Conservation (phyloP, 2,113 vertebrate genomes). For the Bambusicola thoracicus region DNA sequence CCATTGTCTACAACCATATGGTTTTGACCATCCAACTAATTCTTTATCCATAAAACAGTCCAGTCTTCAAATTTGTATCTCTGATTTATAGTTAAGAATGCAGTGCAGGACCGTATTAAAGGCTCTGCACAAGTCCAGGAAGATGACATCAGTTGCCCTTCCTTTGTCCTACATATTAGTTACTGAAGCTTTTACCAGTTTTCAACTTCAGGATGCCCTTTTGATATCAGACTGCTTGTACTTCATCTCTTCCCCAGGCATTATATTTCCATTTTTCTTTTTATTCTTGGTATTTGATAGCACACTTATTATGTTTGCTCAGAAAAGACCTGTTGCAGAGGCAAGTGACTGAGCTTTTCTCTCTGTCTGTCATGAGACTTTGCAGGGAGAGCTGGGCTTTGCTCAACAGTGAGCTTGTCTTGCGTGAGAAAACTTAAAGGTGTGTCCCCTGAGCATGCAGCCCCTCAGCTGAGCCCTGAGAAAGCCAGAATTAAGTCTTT, state of each 20-base stretch:
- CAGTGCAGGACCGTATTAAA: no score
- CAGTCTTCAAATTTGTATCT: no score
- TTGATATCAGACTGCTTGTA: not conserved
- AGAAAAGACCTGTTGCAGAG: not conserved
- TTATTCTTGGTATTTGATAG: not conserved
- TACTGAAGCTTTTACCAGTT: not conserved
- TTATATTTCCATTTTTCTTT: not conserved
- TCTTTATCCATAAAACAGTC: no score
- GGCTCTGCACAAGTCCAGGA: no score
- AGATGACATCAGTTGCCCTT: no score
- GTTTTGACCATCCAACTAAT: no score
- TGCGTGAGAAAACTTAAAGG: not conserved
- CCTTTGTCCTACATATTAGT: no score
- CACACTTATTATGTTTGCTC: not conserved
- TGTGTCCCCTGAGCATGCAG: rapidly evolving
- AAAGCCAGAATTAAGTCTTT: not conserved
- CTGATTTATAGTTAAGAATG: no score
- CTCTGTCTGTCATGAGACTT: not conserved
- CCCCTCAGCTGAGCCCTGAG: not conserved
- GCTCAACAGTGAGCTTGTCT: not conserved
- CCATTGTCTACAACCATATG: no score
- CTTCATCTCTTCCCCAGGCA: not conserved
- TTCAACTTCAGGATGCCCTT: not conserved
- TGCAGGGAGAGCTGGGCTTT: not conserved
- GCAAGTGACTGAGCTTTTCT: not conserved